These are phyloP conservation scores for Ursus arctos DNA, from an alignment of 2,113 vertebrate species.

Conservation along the genomic window DNA sequence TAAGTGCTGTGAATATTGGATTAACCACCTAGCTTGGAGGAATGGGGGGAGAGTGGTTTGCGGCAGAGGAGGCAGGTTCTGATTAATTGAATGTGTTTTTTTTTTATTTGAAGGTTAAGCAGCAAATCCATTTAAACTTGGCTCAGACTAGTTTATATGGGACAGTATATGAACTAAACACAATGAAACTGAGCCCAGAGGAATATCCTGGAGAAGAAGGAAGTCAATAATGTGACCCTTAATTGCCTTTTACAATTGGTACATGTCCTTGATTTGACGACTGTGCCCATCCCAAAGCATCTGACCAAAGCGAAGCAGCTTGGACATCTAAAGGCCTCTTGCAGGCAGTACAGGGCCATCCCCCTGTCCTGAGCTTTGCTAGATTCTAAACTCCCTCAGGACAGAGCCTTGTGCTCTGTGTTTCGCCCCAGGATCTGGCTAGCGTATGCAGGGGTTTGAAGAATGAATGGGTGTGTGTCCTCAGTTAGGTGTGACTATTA, in stretches of 20 bases:
- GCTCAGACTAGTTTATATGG: conserved; percentile 62
- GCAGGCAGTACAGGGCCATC: background rate
- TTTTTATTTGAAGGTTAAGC: conserved; percentile 67
- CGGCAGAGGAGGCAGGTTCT: background rate
- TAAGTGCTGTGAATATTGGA: background rate
- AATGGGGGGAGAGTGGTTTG: background rate
- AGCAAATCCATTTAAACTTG: conserved; percentile 73
- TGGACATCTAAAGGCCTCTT: background rate
- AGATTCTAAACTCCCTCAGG: background rate
- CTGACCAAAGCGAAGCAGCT: background rate
- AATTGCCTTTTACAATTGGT: conserved; percentile 44
- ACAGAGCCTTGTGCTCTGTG: background rate
- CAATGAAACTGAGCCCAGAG: conserved; percentile 71
- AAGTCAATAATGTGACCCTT: conserved; percentile 64
- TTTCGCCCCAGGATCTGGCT: background rate
- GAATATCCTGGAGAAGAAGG: conserved; percentile 41
- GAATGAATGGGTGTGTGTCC: background rate
- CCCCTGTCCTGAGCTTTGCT: background rate
- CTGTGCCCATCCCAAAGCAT: background rate
- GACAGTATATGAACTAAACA: conserved; percentile 62
- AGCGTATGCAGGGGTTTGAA: background rate
- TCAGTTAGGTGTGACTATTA: background rate
- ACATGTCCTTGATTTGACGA: background rate
- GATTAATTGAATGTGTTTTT: conserved; percentile 53
- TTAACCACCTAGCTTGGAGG: background rate